Percentiles rank a stretch among this genome's conserved stretches.
Evolutionary conservation across 2,113 vertebrate genomes (phyloP).

Genomic region (Peromyscus californicus): DNA sequence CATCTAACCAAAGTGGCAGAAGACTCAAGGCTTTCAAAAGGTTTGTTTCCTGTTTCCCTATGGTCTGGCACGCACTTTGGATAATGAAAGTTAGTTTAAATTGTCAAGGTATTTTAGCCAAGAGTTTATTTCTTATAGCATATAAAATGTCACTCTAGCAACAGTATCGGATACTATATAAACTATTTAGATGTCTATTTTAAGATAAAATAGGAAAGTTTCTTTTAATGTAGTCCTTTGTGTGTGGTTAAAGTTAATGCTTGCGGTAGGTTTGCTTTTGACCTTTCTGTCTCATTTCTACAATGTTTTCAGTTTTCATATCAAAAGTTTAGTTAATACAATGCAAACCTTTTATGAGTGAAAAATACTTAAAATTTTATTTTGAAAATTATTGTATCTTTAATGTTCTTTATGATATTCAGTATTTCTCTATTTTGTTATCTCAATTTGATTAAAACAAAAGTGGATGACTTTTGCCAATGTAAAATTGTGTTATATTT

Average conservation of each 20-base stretch:
- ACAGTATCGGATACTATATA: constrained; percentile 39
- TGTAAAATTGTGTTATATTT: constrained; percentile 53
- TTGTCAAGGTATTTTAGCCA: constrained; percentile 67
- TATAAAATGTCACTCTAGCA: constrained; percentile 42
- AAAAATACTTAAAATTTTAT: constrained; percentile 39
- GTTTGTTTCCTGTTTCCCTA: constrained; percentile 85
- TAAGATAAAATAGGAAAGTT: constrained; percentile 59
- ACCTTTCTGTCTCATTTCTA: background rate
- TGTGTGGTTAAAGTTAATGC: background rate
- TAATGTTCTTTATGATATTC: constrained; percentile 44
- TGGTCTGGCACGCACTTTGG: constrained; percentile 78
- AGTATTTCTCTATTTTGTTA: constrained; percentile 59
- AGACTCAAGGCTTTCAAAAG: constrained; percentile 92
- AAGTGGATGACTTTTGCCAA: constrained; percentile 7
- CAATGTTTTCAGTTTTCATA: constrained; percentile 60
- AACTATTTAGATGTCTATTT: constrained; percentile 48
- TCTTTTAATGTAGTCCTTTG: constrained; percentile 58
- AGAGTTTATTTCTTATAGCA: constrained; percentile 52
- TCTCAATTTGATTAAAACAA: constrained; percentile 60
- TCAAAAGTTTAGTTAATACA: constrained; percentile 58
- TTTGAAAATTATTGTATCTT: background rate
- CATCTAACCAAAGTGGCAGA: constrained; percentile 90
- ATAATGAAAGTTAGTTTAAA: constrained; percentile 64
- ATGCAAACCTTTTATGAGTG: constrained; percentile 42
- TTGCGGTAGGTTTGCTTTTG: constrained; percentile 11